Base-by-base conservation (phyloP, 2,888 invertebrate species). In the Apocheima hispidaria region DNA sequence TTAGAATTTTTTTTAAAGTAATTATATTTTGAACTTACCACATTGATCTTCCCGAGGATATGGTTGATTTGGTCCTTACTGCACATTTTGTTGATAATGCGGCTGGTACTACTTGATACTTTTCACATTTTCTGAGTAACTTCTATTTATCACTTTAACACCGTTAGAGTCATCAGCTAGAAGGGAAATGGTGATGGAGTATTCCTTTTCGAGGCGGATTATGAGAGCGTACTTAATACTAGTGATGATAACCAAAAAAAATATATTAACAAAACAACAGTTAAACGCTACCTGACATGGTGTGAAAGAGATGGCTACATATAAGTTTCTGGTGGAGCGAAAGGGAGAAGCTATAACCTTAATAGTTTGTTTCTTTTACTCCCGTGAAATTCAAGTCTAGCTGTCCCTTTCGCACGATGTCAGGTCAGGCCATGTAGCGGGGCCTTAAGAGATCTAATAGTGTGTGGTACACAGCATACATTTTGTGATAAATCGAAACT, bases 21-120 rank as follows among this genome's bases (percentile, higher is more conserved):
- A 26, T 26, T 26, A 44, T 26, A 26, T 9, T 44, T 26, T 35
- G 14, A 52, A 94, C 95, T 93, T 88, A 95, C 95, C 95, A 95
- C 94, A 90, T 95, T 95, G 81, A 96, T 94, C 92, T 96, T 96
- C 85, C 95, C 95, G 92, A 96, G 94, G 79, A 96, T 93, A 78
- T 95, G 95, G 73, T 92, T 93, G 78, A 96, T 94, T 83, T 96
- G 95, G 77, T 95, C 95, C 90, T 94, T 95, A 83, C 94, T 94
- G 88, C 95, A 95, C 95, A 96, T 87, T 79, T 81, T 87, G 82
- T 68, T 69, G 65, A 67, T 57, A 36, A 4, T 44, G 18, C 72
- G 65, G 51, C 62, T 56, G 60, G 59, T 57, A 63, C 68, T 61
- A 55, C 67, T 68, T 60, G 64, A 56, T 74, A 65, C 74, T 75